phyloP scores from a whole-genome alignment of 2,888 invertebrate species.

The Exocentrus adspersus region DNA sequence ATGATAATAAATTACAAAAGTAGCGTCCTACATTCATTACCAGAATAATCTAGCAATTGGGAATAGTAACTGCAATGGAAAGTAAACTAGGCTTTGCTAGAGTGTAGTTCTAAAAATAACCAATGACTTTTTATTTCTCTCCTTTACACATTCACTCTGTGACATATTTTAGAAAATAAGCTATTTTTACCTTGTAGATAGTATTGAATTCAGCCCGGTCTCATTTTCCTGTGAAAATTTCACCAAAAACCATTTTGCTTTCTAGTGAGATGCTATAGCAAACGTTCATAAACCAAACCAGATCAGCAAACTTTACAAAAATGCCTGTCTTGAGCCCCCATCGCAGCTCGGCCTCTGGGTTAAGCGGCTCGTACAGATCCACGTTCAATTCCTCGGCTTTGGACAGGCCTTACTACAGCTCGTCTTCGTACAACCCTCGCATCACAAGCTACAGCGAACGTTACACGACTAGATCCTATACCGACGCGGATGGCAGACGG shows the following conservation, averaged over 20 bases:
- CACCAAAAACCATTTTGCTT: constrained; percentile 34
- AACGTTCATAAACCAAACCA: constrained; percentile 12
- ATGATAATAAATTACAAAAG: neutral
- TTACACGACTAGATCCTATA: constrained; percentile 67
- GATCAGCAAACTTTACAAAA: constrained; percentile 25
- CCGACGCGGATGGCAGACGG: constrained; percentile 68
- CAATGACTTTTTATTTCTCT: constrained; percentile 46
- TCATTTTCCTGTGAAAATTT: constrained; percentile 37
- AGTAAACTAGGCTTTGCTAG: constrained; percentile 30
- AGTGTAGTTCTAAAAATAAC: constrained; percentile 45
- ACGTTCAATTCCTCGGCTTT: constrained; percentile 65
- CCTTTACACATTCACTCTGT: constrained; percentile 44
- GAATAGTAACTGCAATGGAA: constrained; percentile 25
- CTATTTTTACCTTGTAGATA: constrained; percentile 51
- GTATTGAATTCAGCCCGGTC: constrained; percentile 41
- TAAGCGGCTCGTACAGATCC: constrained; percentile 65
- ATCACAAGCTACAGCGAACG: constrained; percentile 65
- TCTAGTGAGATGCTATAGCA: constrained; percentile 41
- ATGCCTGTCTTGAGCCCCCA: constrained; percentile 62
- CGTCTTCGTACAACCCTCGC: constrained; percentile 63
- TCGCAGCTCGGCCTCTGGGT: constrained; percentile 62
- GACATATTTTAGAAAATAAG: constrained; percentile 55
- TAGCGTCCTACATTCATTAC: neutral
- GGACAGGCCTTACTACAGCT: constrained; percentile 68
- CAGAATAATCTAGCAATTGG: constrained; percentile 3